Evolutionary conservation across 1,140 invertebrate species (phyloP).

Genomic region (Megalopta genalis): DNA sequence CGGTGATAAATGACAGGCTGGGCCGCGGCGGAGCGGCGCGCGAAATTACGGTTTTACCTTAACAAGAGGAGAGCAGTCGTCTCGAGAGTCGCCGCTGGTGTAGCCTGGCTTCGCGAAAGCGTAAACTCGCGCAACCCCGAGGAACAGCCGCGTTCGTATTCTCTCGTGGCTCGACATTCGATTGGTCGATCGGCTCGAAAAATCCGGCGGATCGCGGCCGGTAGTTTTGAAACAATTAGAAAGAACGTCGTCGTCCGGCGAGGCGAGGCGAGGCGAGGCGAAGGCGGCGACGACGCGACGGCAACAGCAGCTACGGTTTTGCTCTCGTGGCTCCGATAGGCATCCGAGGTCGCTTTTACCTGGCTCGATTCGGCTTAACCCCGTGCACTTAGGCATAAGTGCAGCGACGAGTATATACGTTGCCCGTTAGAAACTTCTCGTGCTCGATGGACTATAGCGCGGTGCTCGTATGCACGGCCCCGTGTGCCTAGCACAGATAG

Average conservation of each 20-base stretch:
- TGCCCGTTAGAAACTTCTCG: slow-evolving; percentile 10
- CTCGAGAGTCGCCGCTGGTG: background rate
- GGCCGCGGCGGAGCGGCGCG: background rate
- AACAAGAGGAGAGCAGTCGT: slow-evolving; percentile 13
- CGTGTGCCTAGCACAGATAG: slow-evolving; percentile 19
- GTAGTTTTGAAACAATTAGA: slow-evolving; percentile 57
- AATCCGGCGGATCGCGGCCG: slow-evolving; percentile 23
- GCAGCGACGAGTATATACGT: background rate
- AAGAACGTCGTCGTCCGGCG: slow-evolving; percentile 56
- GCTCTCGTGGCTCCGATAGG: slow-evolving; percentile 21
- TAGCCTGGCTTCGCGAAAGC: slow-evolving; percentile 23
- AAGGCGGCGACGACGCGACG: background rate
- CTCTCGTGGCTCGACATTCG: slow-evolving; percentile 32
- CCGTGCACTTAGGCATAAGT: background rate
- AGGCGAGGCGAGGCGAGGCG: slow-evolving; percentile 4
- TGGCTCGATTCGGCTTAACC: background rate
- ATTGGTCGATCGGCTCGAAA: slow-evolving; percentile 43
- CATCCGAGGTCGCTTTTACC: slow-evolving; percentile 44
- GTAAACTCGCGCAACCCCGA: slow-evolving; percentile 3
- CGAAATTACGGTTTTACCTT: slow-evolving; percentile 31
- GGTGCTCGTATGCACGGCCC: slow-evolving; percentile 1
- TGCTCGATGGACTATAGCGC: background rate
- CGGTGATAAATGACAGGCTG: slow-evolving; percentile 32
- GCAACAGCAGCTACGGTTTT: no score
- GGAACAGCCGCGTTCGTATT: slow-evolving; percentile 17